Conservation (phyloP, 2,113 vertebrate genomes). For the Cochlearius cochlearius region DNA sequence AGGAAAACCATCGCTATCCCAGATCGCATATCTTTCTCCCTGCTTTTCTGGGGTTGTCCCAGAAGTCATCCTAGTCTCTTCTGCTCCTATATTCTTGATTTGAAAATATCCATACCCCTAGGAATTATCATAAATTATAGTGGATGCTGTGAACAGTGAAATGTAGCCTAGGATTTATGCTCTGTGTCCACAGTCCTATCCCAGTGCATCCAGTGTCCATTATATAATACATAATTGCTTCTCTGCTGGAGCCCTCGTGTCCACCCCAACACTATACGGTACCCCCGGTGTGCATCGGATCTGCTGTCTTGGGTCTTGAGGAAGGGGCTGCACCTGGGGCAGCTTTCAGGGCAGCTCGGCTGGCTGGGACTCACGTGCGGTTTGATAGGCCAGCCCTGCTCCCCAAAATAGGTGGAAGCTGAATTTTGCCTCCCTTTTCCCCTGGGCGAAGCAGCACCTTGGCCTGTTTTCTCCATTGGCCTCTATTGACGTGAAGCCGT, state of each 20-base stretch:
- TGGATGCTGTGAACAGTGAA: not conserved
- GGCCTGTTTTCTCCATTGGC: not conserved
- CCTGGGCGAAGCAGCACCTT: not conserved
- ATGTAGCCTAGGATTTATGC: not conserved
- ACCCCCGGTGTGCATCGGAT: not conserved
- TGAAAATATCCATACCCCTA: not conserved
- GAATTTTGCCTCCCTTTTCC: not conserved
- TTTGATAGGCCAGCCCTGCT: not conserved
- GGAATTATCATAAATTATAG: not conserved
- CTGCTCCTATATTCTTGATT: not conserved
- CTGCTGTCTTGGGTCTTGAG: not conserved
- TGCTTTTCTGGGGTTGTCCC: not conserved
- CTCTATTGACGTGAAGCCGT: accelerated
- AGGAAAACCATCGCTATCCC: not conserved
- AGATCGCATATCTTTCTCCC: not conserved
- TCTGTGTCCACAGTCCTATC: not conserved
- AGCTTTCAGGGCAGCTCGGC: not conserved
- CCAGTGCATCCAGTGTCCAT: not conserved
- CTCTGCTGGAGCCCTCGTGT: accelerated
- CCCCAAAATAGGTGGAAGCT: not conserved
- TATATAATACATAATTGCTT: accelerated
- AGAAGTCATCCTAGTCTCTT: not conserved
- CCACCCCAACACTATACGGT: not conserved
- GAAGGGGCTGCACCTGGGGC: not conserved
- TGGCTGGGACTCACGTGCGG: not conserved